Percentiles rank a stretch among this genome's conserved stretches.
Evolutionary conservation across 2,797 vertebrate species (phyloP).

Genomic region (Agapornis canus): DNA sequence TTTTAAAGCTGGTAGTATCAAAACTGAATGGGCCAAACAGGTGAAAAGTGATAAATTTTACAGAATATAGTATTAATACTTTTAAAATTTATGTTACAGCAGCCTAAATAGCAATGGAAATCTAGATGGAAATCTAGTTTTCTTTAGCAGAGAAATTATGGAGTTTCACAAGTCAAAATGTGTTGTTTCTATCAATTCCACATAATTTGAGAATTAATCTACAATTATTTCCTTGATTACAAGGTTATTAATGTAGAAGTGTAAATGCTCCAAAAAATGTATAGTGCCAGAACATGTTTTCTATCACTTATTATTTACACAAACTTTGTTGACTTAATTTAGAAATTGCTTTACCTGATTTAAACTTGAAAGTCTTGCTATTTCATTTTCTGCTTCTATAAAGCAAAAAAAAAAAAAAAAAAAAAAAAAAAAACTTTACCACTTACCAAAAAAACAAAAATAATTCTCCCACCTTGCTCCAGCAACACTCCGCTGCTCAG

Average conservation of each 20-base stretch:
- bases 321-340: background rate
- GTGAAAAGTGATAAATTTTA: background rate
- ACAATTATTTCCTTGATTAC: background rate
- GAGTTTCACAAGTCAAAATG: background rate
- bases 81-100: background rate
- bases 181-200: background rate
- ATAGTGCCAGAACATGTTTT: accelerated
- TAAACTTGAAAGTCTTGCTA: constrained; percentile 80
- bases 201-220: background rate
- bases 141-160: background rate
- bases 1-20: background rate
- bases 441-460: background rate
- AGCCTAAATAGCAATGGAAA: background rate
- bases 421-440: background rate
- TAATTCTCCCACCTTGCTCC: background rate
- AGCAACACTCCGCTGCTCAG: background rate
- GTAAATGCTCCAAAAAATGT: background rate
- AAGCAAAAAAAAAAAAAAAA: constrained; percentile 16
- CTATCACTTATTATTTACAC: background rate
- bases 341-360: constrained; percentile 80
- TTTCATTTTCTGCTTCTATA: constrained; percentile 88
- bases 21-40: background rate
- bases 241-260: background rate
- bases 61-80: background rate
- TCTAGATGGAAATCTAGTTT: background rate